Base-by-base conservation (phyloP, 2,888 invertebrate genomes). In the Tyria jacobaeae region DNA sequence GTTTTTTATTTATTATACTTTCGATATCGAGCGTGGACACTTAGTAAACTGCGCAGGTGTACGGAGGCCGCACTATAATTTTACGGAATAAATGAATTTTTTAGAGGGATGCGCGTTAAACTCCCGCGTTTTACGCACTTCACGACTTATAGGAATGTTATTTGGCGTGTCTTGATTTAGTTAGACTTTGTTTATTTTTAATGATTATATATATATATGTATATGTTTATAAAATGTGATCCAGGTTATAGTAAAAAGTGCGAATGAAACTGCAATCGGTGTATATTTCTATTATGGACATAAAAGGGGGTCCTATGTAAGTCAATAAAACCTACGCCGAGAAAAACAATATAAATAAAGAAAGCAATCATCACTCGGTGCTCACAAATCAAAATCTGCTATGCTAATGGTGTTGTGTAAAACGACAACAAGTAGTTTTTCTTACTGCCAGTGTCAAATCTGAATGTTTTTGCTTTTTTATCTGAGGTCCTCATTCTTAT, bases 381-480 rank as follows among this genome's bases (percentile, higher is more conserved):
- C 87, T 81, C 83, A 85, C 69, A 77, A 83, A 79, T 61, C 81
- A 80, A 80, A 81, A 71, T 72, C 75, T 71, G 77, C 80, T 75
- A 78, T 63, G 66, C 72, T 70, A 70, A 70, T 72, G 57, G 74
- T 75, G 68, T 70, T 59, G 60, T 69, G 62, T 71, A 68, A 72
- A 71, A 71, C 73, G 60, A 63, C 73, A 73, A 73, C 61, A 68
- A 71, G 64, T 63, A 68, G 69, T 72, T 48, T 35, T 71, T 87
- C 94, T 94, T 94, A 94, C 94, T 94, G 94, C 95, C 95, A 85
- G 95, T 95, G 94, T 95, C 95, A 91, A 95, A 95, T 94, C 88
- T 89, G 90, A 94, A 94, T 64, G 93, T 89, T 91, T 94, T 94
- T 82, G 91, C 87, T 87, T 92, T 94, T 94, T 94, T 94, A 90